Evolutionary conservation across 2,113 vertebrate species (phyloP).

Genomic region (Cygnus buccinator): DNA sequence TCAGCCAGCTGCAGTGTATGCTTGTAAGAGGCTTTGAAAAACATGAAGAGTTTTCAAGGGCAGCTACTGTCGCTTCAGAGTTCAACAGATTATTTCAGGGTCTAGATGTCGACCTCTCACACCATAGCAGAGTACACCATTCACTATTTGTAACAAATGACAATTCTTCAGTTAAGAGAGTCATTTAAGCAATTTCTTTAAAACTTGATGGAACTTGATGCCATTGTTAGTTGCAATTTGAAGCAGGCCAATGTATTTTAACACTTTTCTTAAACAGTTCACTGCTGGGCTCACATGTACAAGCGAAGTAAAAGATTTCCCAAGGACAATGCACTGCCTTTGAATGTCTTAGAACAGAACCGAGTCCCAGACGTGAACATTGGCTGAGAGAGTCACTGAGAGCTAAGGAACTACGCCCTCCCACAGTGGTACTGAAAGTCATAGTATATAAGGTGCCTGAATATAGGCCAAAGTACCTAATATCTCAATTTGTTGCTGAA

Average conservation of each 20-base stretch:
- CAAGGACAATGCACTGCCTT: not conserved
- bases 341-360: conserved; percentile 3
- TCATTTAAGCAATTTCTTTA: not conserved
- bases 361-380: not conserved
- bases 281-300: not conserved
- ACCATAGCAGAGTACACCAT: not conserved
- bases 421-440: not conserved
- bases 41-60: not conserved
- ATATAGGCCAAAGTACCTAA: not conserved
- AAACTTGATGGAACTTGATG: not conserved
- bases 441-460: not conserved
- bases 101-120: not conserved
- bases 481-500: not conserved
- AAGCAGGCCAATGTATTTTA: conserved; percentile 38
- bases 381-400: not conserved
- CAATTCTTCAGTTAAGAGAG: not conserved
- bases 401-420: not conserved
- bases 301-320: not conserved
- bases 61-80: not conserved
- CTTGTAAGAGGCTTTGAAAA: not conserved
- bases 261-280: not conserved
- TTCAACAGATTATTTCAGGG: not conserved
- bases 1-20: not conserved
- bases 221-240: conserved; percentile 10
- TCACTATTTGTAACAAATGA: not conserved